These are phyloP conservation scores for Limnephilus marmoratus DNA, from an alignment of 2,888 invertebrate genomes.

Conservation along the genomic window DNA sequence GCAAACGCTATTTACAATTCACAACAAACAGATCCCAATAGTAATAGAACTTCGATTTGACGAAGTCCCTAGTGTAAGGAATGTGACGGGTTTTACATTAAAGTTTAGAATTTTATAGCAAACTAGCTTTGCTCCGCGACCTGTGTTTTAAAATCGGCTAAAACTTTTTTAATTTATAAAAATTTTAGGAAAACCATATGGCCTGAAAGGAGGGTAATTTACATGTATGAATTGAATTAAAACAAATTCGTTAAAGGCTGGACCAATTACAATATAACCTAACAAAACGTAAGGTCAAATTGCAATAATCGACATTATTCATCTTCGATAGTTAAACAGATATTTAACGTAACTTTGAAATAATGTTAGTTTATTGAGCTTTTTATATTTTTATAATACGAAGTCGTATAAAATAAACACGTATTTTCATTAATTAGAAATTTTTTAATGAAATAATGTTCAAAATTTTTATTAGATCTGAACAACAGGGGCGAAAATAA, in stretches of 20 bases:
- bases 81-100: not conserved
- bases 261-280: not conserved
- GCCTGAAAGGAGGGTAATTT: not conserved
- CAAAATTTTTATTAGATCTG: too few relatives aligned
- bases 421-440: too few relatives aligned
- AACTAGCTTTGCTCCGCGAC: not conserved
- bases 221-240: not conserved
- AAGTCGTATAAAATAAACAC: too few relatives aligned
- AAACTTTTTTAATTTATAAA: not conserved
- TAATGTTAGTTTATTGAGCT: too few relatives aligned
- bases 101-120: not conserved
- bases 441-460: too few relatives aligned
- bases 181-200: not conserved
- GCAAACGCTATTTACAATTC: conserved; percentile 27
- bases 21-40: conserved; percentile 16
- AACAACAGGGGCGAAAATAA: too few relatives aligned
- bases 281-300: not conserved
- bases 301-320: too few relatives aligned
- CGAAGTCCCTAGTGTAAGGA: not conserved
- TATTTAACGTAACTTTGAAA: too few relatives aligned
- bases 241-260: not conserved
- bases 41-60: not conserved
- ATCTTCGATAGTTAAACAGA: too few relatives aligned
- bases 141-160: not conserved
- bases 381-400: too few relatives aligned